These are phyloP conservation scores for Andrena bicolor DNA, from an alignment of 2,888 invertebrate species.

Conservation along the genomic window DNA sequence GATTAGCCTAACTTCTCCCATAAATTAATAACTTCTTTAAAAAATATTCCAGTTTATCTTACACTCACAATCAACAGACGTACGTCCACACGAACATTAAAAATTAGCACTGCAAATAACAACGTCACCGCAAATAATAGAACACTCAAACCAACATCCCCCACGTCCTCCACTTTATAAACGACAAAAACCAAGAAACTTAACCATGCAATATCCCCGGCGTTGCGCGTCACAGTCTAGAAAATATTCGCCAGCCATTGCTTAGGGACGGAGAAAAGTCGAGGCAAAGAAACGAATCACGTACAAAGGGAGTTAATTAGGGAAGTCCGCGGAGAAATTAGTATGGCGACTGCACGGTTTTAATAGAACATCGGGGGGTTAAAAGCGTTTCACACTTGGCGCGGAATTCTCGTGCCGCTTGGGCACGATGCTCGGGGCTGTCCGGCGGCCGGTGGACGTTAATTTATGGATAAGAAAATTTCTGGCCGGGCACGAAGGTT, in stretches of 20 bases:
- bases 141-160: neutral
- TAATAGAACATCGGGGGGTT: slow-evolving; percentile 23
- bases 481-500: slow-evolving; percentile 14
- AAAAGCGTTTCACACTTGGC: slow-evolving; percentile 4
- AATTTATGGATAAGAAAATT: slow-evolving; percentile 45
- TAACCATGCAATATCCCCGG: neutral
- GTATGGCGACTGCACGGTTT: slow-evolving; percentile 11
- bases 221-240: neutral
- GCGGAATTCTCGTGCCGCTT: neutral
- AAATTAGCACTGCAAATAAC: no score
- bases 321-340: slow-evolving; percentile 34
- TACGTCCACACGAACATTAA: no score
- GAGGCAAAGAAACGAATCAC: neutral
- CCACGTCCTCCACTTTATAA: neutral
- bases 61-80: no score
- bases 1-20: no score
- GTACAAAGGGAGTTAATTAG: slow-evolving; percentile 31
- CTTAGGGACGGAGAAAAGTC: neutral
- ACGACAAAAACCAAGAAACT: neutral
- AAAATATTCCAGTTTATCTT: no score
- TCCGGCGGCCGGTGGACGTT: slow-evolving; percentile 6
- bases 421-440: neutral
- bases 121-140: neutral
- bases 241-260: neutral
- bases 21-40: no score